Conservation (phyloP, 2,888 invertebrate species). For the Gisinianus flammeolus region DNA sequence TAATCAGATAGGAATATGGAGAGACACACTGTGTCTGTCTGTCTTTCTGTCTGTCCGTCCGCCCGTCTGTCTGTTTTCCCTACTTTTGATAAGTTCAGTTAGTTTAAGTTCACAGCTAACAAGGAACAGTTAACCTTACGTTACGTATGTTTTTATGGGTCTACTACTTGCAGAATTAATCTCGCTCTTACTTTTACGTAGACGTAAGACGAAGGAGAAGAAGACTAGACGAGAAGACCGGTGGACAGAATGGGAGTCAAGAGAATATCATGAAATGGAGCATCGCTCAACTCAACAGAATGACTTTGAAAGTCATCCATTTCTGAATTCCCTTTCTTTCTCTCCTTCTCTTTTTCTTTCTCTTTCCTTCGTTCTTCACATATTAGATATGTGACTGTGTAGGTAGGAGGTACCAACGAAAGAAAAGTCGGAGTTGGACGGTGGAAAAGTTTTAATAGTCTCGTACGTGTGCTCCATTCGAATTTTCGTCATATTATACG, state of each 20-base stretch:
- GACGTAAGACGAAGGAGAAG: neutral
- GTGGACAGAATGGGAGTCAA: neutral
- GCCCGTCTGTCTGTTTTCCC: constrained; percentile 11
- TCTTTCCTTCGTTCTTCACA: neutral
- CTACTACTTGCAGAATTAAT: constrained; percentile 20
- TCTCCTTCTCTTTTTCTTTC: neutral
- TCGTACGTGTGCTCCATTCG: neutral
- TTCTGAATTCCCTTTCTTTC: neutral
- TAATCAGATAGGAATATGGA: too few relatives aligned
- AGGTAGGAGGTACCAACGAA: too few relatives aligned
- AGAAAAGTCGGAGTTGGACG: neutral
- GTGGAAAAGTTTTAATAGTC: neutral
- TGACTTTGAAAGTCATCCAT: constrained; percentile 7
- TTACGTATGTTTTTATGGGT: too few relatives aligned
- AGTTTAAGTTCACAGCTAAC: too few relatives aligned
- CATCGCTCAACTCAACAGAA: constrained; percentile 11
- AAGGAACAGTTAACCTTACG: neutral
- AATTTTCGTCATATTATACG: too few relatives aligned
- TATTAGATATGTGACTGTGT: neutral
- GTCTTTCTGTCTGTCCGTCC: neutral
- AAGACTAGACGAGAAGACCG: neutral
- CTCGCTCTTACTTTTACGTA: neutral
- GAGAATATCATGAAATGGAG: constrained; percentile 28
- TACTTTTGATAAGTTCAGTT: too few relatives aligned
- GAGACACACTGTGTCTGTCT: neutral